These are phyloP conservation scores for Pomatorhinus ruficollis DNA, from an alignment of 2,113 vertebrate genomes.

Conservation along the genomic window DNA sequence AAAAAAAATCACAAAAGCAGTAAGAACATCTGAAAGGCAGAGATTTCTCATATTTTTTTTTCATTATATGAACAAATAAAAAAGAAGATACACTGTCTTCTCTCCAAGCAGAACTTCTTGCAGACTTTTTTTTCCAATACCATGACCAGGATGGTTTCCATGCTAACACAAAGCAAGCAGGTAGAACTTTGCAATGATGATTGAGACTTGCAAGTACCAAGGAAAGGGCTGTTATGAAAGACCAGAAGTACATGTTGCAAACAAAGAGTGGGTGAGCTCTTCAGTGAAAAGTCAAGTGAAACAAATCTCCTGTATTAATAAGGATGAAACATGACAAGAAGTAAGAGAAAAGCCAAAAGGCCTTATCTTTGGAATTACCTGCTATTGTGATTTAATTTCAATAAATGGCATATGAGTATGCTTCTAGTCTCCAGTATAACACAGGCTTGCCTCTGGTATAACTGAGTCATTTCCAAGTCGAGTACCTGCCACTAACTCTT, in stretches of 20 bases:
- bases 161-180: neutral
- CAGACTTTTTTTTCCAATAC: neutral
- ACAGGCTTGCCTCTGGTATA: neutral
- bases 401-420: neutral
- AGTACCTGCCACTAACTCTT: neutral
- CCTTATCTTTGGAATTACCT: neutral
- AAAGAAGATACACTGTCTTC: neutral
- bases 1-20: neutral
- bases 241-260: neutral
- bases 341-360: neutral
- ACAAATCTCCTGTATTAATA: neutral
- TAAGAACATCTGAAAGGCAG: neutral
- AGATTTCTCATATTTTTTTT: neutral
- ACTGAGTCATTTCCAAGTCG: neutral
- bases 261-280: neutral
- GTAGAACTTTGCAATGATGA: neutral
- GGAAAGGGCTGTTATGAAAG: neutral
- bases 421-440: neutral
- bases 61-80: neutral
- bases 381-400: neutral
- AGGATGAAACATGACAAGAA: neutral
- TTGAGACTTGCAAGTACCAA: neutral
- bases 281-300: neutral
- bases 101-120: neutral
- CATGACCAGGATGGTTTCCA: neutral